Evolutionary conservation across 1,140 invertebrate genomes (phyloP).

Genomic region (Drosophila santomea): DNA sequence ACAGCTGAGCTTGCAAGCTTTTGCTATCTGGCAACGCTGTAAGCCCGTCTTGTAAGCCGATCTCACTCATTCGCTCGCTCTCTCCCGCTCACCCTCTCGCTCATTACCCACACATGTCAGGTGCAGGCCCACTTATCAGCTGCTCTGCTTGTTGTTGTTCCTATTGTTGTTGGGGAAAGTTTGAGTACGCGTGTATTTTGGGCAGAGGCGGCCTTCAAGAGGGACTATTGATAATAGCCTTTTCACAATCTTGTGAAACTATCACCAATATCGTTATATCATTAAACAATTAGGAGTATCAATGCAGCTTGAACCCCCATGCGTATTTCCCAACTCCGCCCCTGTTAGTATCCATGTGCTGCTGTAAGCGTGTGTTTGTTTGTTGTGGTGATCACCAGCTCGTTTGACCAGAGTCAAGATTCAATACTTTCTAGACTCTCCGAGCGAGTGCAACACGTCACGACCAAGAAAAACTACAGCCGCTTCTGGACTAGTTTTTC

Average conservation of each 20-base stretch:
- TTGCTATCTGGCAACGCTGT: conserved; percentile 52
- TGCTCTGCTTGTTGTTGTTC: conserved; percentile 57
- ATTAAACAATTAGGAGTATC: neutral
- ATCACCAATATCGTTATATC: too few relatives aligned
- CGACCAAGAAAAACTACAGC: conserved; percentile 42
- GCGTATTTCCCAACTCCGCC: neutral
- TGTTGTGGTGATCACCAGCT: conserved; percentile 54
- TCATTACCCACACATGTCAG: conserved; percentile 22
- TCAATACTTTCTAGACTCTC: conserved; percentile 79
- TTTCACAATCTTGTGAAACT: neutral
- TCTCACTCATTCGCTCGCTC: neutral
- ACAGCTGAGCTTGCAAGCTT: conserved; percentile 52
- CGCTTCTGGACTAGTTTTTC: conserved; percentile 6
- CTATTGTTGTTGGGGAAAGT: conserved; percentile 75
- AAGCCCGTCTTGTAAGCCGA: conserved; percentile 41
- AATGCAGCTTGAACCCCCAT: neutral
- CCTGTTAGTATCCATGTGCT: conserved; percentile 3
- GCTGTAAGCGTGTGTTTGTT: conserved; percentile 15
- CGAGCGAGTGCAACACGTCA: conserved; percentile 75
- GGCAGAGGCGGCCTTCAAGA: neutral
- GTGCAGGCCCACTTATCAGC: conserved; percentile 50
- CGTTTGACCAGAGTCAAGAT: conserved; percentile 74
- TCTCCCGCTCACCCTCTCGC: conserved; percentile 11
- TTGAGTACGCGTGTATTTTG: conserved; percentile 36
- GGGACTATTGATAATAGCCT: neutral